Conservation (phyloP, 2,113 vertebrate species). For the Turdus rufiventris region DNA sequence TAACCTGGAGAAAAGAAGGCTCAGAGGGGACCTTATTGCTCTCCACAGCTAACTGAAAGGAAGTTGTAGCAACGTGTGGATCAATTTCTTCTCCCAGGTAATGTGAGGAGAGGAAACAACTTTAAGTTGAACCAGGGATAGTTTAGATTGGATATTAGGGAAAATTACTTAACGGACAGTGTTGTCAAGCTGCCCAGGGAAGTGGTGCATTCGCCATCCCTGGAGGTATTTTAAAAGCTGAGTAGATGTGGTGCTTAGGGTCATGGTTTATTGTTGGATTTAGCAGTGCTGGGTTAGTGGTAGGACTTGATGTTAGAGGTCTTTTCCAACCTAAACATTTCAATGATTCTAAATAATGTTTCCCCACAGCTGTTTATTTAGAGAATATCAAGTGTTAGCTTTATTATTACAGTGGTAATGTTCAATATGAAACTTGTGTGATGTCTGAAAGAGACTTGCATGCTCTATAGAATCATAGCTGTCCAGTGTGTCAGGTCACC, state of each 20-base stretch:
- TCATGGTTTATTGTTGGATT: neutral
- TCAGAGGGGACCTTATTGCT: neutral
- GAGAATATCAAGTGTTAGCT: neutral
- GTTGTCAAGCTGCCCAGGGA: neutral
- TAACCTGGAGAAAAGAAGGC: neutral
- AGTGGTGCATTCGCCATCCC: neutral
- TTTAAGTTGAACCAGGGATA: neutral
- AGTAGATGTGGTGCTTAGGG: neutral
- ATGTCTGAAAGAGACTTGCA: neutral
- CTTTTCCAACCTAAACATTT: neutral
- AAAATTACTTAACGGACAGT: neutral
- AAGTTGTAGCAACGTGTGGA: neutral
- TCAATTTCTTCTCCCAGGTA: neutral
- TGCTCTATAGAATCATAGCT: neutral
- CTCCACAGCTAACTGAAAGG: neutral
- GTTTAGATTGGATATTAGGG: neutral
- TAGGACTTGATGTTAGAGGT: neutral
- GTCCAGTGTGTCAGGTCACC: neutral
- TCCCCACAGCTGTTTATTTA: neutral
- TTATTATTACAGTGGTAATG: neutral
- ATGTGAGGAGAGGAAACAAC: neutral
- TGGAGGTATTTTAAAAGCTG: neutral
- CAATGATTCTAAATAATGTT: neutral
- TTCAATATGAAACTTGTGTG: neutral
- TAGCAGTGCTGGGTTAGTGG: neutral